Base-by-base conservation (phyloP, 2,113 vertebrate species). In the Oncorhynchus gorbuscha region DNA sequence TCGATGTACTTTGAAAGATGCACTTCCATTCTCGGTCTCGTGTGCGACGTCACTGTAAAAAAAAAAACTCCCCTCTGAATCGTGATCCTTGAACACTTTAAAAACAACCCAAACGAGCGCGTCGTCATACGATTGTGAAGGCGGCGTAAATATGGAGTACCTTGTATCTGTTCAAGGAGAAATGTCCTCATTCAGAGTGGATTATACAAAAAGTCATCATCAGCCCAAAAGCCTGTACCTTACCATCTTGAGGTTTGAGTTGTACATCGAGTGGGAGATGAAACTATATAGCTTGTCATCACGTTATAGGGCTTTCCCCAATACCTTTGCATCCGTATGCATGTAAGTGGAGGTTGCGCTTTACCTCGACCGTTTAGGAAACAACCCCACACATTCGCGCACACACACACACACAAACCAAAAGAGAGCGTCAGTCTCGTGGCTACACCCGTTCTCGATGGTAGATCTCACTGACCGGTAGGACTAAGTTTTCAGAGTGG, bases 401-500 rank as follows among this genome's bases (percentile, higher is more conserved):
- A 3, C 22, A n/a, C 16, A 4, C 39, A 4, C 39, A 67, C 12
- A 51, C 24, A 58, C 64, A 9, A 48, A 8, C 76, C n/a, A 69
- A 71, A 76, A 66, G 77, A 66, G 32, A 72, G 84, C 30, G 74
- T 51, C 65, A 62, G 66, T 16, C 65, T 72, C 49, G 82, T 73
- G 70, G 65, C 61, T 79, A 75, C 69, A 80, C 30, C 74, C 12
- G 14, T 13, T 51, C 12, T n/a, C 2, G 4, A 45, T 32, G 74
- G 20, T 74, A 6, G 5, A 7, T 89, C 78, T 86, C 92, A 89
- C 72, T 89, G 91, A 87, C 89, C 30, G 39, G 0, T 70, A 4
- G 55, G 68, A 78, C 81, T 91, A 90, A 73, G 89, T 64, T 73
- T 90, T 89, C 85, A 87, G 80, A 22, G 85, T 76, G 76, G 94